Conservation (phyloP, 2,888 invertebrate species). For the Ellobium chinense region DNA sequence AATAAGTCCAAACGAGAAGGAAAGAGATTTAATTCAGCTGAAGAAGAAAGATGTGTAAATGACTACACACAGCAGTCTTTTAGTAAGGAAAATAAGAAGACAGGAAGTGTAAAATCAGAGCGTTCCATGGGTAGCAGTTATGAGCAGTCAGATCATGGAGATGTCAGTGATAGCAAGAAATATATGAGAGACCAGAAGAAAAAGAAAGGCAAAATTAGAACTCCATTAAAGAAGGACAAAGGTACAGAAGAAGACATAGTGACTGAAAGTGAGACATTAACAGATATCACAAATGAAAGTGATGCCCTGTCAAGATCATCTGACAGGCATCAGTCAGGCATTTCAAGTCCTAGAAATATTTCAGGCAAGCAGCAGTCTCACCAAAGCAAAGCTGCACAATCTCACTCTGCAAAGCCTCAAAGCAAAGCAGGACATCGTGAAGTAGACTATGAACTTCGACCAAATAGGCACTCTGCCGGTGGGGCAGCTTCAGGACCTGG, state of each 20-base stretch:
- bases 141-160: background rate
- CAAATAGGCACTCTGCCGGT: background rate
- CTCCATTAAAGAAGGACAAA: background rate
- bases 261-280: background rate
- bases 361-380: background rate
- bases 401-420: background rate
- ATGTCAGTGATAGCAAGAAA: background rate
- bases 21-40: background rate
- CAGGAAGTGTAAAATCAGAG: background rate
- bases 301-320: background rate
- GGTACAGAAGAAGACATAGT: background rate
- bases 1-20: background rate
- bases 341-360: background rate
- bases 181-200: background rate
- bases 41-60: background rate
- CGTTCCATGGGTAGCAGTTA: background rate
- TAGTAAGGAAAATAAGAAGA: background rate
- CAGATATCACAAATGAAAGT: constrained; percentile 13
- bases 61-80: background rate
- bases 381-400: background rate
- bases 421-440: background rate
- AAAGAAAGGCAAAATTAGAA: background rate
- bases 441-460: background rate
- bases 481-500: background rate
- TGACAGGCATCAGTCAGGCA: background rate